Evolutionary conservation across 1,140 invertebrate genomes (phyloP).

Genomic region (Brachystomella parvula): DNA sequence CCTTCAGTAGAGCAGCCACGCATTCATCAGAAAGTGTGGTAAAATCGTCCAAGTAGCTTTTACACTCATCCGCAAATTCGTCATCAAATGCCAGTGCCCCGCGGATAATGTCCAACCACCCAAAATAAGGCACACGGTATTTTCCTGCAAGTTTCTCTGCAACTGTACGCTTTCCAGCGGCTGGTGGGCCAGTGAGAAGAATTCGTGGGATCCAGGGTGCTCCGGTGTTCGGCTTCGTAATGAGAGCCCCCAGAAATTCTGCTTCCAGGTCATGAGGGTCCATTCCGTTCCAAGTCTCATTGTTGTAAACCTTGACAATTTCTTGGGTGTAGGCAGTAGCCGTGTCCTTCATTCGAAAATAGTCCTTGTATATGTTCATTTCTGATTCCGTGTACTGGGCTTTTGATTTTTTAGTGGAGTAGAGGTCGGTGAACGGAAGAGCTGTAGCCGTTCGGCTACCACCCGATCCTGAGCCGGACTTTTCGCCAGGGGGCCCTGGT

Average conservation of each 20-base stretch:
- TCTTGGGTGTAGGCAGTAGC: slow-evolving; percentile 16
- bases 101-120: slow-evolving; percentile 27
- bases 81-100: slow-evolving; percentile 17
- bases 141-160: slow-evolving; percentile 21
- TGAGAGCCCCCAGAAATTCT: slow-evolving; percentile 24
- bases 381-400: neutral
- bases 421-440: slow-evolving; percentile 2
- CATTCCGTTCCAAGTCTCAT: slow-evolving; percentile 18
- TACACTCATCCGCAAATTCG: slow-evolving; percentile 11
- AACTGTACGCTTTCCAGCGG: slow-evolving; percentile 15
- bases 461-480: neutral
- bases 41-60: slow-evolving; percentile 27
- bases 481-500: slow-evolving; percentile 8
- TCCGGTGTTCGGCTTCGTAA: slow-evolving; percentile 17
- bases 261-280: slow-evolving; percentile 19
- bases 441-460: neutral
- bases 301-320: slow-evolving; percentile 18
- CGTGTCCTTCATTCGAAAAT: slow-evolving; percentile 16
- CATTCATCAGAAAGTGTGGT: slow-evolving; percentile 20
- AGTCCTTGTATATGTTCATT: slow-evolving; percentile 8
- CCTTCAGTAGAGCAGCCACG: slow-evolving; percentile 22
- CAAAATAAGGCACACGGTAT: slow-evolving; percentile 20
- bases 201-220: slow-evolving; percentile 33
- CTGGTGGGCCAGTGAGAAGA: slow-evolving; percentile 17
- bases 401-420: neutral